Evolutionary conservation across 2,888 invertebrate genomes (phyloP), one percentile per base, ranked within the genome.

Genomic region (Phorcus lineatus): DNA sequence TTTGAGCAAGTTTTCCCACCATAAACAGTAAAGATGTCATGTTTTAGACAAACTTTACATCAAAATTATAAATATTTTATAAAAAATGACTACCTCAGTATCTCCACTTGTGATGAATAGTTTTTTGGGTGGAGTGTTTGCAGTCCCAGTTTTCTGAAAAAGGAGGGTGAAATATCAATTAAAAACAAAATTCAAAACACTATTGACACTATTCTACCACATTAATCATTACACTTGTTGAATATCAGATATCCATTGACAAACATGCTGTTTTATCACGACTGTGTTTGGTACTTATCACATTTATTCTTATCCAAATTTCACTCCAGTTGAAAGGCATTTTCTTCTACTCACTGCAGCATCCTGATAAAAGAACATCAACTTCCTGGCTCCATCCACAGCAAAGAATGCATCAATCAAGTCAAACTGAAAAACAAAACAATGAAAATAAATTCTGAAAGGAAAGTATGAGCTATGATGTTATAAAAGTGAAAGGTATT

Each of bases 341-440:
- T 36, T 28, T 74, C 19, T 36, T 16, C 16, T 16, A 82, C 85
- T 83, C 78, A 88, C 89, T 75, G 81, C 81, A 28, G 87, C 85
- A 81, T 90, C 91, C 84, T 93, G 93, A 82, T 92, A 92, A 85
- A 90, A 93, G 81, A 93, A 93, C 87, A 93, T 91, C 74, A 93
- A 83, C 78, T 91, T 92, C 36, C 92, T 88, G n/a, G 90, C 82
- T 53, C 93, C 93, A 81, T 91, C 89, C 6, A 88, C 87, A 24
- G 82, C 86, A 82, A 93, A 92, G 84, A 93, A 93, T 7, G 88
- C 86, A 16, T 92, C 93, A 77, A 93, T 91, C 84, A 91, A 77
- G 22, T 91, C 91, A 90, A 93, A 93, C 93, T 93, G 87, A 36
- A 88, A 89, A 74, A 74, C 54, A 80, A 76, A 83, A 70, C n/a